phyloP scores from a whole-genome alignment of 2,797 vertebrate species.

The Lagorchestes hirsutus region DNA sequence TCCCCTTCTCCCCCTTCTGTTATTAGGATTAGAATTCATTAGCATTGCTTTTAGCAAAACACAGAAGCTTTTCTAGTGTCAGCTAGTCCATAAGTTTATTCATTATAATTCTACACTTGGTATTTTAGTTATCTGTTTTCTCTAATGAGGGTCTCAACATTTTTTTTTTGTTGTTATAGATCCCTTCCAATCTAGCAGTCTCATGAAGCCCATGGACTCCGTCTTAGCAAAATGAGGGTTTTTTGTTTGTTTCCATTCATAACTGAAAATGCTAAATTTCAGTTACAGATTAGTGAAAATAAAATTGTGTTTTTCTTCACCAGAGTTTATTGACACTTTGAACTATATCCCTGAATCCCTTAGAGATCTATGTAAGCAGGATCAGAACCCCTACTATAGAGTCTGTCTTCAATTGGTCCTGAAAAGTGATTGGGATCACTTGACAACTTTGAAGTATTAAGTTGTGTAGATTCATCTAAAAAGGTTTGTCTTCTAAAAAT shows the following conservation, averaged over 20 bases:
- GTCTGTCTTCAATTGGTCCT: not conserved
- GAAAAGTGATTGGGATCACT: not conserved
- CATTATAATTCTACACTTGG: not conserved
- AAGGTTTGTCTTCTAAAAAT: not conserved
- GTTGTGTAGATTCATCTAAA: not conserved
- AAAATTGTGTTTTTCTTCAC: not conserved
- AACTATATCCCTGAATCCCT: not conserved
- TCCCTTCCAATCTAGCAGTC: not conserved
- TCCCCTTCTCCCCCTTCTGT: not conserved
- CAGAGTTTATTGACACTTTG: not conserved
- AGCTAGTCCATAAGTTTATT: not conserved
- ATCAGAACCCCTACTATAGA: not conserved
- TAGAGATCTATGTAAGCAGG: not conserved
- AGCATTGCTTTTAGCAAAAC: not conserved
- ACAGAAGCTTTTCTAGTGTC: not conserved
- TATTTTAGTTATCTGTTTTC: not conserved
- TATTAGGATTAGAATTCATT: not conserved
- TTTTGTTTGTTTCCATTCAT: not conserved
- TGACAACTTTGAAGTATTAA: not conserved
- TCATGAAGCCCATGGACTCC: not conserved
- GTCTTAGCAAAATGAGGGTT: not conserved
- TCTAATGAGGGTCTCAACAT: not conserved
- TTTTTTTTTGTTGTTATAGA: not conserved
- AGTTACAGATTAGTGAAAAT: not conserved
- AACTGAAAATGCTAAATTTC: not conserved